Base-by-base conservation (phyloP, 1,140 invertebrate species). In the Camponotus vicinus region DNA sequence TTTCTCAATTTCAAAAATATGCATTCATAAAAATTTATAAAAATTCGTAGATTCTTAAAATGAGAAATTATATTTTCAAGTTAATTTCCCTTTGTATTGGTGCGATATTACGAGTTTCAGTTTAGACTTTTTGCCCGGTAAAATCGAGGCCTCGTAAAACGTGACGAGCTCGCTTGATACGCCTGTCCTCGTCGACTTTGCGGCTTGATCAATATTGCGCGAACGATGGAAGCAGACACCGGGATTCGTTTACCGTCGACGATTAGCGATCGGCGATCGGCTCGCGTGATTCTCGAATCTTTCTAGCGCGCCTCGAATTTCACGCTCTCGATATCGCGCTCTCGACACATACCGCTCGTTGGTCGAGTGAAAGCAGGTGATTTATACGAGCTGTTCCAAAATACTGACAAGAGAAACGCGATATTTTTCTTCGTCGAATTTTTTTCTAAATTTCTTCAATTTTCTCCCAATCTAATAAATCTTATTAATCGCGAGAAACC, bases 321-420 rank as follows among this genome's bases (percentile, higher is more conserved):
- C 77, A 86, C 57, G 63, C 84, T 82, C 78, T 59, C 79, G n/a
- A 83, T 70, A 42, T 67, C n/a, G 67, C 57, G 69, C 85, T 66
- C 79, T 71, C 78, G 27, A 85, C 37, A 85, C 37, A 55, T 59
- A 34, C 32, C 37, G n/a, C 2, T 57, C 37, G 57, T 61, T 69
- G 55, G 64, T 34, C 66, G 55, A 59, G 79, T 59, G 52, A 82
- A 82, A 82, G 66, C 78, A 45, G 67, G n/a, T 21, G 55, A 82
- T 71, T 82, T 71, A 73, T 82, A 59, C 37, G 13, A 7, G n/a
- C n/a, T 27, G 37, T 70, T 7, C 27, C 78, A 40, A 82, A 70
- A 82, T 9, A 9, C 21, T 9, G n/a, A 45, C 27, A 13, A 42
- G 11, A 5, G 40, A 67, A 49, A 64, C 6, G 9, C n/a, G 5